Conservation (phyloP, 2,113 vertebrate genomes). For the Mustela lutreola region DNA sequence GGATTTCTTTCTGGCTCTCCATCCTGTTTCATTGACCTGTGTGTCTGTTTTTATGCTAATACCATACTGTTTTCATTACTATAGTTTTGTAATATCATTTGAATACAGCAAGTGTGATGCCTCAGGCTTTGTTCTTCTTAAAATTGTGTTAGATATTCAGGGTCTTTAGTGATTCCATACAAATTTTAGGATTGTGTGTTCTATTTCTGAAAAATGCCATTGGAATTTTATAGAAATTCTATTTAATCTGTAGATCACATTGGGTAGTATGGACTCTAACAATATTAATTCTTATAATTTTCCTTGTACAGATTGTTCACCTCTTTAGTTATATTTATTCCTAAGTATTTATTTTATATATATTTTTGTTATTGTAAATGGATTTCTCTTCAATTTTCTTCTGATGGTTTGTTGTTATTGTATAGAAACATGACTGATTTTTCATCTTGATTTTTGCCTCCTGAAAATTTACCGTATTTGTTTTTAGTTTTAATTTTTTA, state of each 20-base stretch:
- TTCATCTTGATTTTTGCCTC: neutral
- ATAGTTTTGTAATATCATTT: neutral
- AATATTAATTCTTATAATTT: neutral
- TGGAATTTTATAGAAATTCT: neutral
- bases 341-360: neutral
- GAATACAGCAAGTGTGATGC: neutral
- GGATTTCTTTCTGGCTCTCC: neutral
- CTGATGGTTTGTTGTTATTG: neutral
- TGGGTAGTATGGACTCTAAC: neutral
- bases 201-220: neutral
- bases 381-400: neutral
- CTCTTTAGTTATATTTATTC: neutral
- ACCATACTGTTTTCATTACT: neutral
- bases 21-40: neutral
- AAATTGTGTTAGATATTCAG: neutral
- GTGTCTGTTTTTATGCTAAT: neutral
- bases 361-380: neutral
- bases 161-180: neutral
- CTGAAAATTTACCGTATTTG: neutral
- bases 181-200: neutral
- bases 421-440: neutral
- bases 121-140: neutral
- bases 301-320: neutral
- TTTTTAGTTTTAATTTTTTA: neutral
- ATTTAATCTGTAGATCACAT: neutral